These are phyloP conservation scores for Xyrichtys novacula DNA, from an alignment of 2,797 vertebrate genomes.

Conservation along the genomic window DNA sequence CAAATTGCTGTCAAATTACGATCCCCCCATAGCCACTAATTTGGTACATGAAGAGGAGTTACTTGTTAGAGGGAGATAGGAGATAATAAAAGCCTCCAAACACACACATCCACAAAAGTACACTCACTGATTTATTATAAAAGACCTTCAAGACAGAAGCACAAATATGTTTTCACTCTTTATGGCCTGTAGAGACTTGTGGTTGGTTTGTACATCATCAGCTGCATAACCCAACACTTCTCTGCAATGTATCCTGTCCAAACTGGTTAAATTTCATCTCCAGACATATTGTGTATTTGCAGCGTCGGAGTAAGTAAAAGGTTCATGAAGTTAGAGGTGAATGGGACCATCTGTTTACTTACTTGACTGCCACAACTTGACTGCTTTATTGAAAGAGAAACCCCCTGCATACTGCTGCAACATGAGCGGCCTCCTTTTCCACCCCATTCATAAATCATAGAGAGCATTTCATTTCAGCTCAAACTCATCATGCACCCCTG, in stretches of 20 bases:
- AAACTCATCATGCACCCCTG: background rate
- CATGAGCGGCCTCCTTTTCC: constrained; percentile 39
- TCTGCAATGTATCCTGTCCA: background rate
- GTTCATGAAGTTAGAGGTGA: background rate
- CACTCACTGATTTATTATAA: background rate
- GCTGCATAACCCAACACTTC: background rate
- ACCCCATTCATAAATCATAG: constrained; percentile 44
- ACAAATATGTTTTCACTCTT: background rate
- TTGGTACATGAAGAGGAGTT: constrained; percentile 42
- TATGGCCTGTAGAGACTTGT: background rate
- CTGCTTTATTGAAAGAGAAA: constrained; percentile 15
- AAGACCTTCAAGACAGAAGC: background rate
- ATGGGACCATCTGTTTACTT: background rate
- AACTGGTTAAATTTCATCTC: background rate
- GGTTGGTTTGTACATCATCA: background rate
- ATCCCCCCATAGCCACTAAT: constrained; percentile 48
- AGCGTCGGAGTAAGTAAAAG: background rate
- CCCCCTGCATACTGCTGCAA: constrained; percentile 31
- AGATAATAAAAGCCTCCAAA: constrained; percentile 4
- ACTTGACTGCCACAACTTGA: background rate
- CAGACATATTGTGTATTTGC: background rate
- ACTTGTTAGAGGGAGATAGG: constrained; percentile 20
- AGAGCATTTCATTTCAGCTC: background rate
- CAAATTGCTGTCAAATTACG: constrained; percentile 62
- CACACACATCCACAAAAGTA: background rate